Conservation (phyloP, 1,140 invertebrate genomes). For the Chironomus striatipennis region DNA sequence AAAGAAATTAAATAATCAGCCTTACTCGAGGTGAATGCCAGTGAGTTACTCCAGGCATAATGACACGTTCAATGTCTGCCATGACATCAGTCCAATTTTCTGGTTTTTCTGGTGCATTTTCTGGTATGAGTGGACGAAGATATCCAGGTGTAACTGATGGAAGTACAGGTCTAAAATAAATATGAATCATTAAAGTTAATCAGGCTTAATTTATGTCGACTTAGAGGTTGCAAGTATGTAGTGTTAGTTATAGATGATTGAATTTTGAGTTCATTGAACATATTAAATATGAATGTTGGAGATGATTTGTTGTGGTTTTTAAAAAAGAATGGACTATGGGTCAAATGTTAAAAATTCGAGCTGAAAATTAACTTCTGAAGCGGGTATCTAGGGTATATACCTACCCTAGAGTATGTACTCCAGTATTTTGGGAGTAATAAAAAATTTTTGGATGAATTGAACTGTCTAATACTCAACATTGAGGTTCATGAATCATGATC, state of each 20-base stretch:
- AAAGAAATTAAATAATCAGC: background rate
- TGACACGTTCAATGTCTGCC: constrained; percentile 82
- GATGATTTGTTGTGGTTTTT: too few species aligned
- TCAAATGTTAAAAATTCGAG: too few species aligned
- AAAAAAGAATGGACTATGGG: too few species aligned
- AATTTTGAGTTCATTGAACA: too few species aligned
- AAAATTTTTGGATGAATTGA: too few species aligned
- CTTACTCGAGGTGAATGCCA: constrained; percentile 80
- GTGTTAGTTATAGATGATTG: background rate
- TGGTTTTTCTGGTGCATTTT: constrained; percentile 65
- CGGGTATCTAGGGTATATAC: too few species aligned
- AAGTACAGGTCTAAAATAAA: constrained; percentile 59
- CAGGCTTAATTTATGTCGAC: background rate
- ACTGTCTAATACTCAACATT: too few species aligned
- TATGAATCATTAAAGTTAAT: constrained; percentile 26
- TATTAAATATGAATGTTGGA: too few species aligned
- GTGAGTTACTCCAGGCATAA: constrained; percentile 95
- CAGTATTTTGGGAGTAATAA: too few species aligned
- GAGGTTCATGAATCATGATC: too few species aligned
- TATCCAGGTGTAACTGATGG: constrained; percentile 77
- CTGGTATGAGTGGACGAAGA: constrained; percentile 72
- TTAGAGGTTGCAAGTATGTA: background rate
- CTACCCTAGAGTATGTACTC: too few species aligned
- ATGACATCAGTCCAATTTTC: constrained; percentile 88
- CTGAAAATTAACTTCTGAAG: too few species aligned